A percentile compares a stretch with the other conserved stretches of the same genome.
These are phyloP conservation scores for Pipa parva DNA, from an alignment of 2,113 vertebrate species.

Conservation along the genomic window DNA sequence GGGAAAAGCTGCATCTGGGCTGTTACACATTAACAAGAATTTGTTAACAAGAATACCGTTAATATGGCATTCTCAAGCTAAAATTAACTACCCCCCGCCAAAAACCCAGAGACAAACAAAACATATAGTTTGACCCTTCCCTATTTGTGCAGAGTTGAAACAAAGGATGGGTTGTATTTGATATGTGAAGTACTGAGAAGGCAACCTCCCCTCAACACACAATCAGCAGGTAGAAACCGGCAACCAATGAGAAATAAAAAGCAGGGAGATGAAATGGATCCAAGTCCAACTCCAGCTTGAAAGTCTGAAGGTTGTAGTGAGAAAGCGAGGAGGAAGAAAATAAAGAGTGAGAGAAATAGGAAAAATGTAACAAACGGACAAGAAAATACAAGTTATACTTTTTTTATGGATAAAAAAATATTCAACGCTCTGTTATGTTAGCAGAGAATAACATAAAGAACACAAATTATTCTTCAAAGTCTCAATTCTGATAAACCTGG, in stretches of 20 bases:
- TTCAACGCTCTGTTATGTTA: background rate
- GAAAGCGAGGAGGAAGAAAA: slow-evolving; percentile 8
- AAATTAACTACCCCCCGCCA: background rate
- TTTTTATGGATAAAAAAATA: background rate
- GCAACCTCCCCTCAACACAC: background rate
- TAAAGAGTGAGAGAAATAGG: too few relatives aligned
- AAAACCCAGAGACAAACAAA: background rate
- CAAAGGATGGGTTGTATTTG: background rate
- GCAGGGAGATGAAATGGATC: slow-evolving; percentile 20
- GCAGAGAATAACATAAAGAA: background rate
- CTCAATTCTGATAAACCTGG: too few relatives aligned
- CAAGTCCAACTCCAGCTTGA: slow-evolving; percentile 26
- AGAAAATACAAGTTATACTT: background rate
- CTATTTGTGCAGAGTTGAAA: background rate
- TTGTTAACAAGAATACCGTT: slow-evolving; percentile 12
- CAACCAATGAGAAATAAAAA: background rate
- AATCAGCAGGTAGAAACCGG: background rate
- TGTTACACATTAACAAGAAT: slow-evolving; percentile 40
- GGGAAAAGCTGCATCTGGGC: background rate
- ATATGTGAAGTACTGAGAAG: background rate
- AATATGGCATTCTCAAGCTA: background rate
- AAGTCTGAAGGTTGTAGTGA: slow-evolving; percentile 1
- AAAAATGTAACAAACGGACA: slow-evolving; percentile 11
- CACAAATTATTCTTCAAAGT: too few relatives aligned
- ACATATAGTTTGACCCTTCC: slow-evolving; percentile 1